Percentiles rank a stretch among this genome's conserved stretches.
phyloP scores from a whole-genome alignment of 2,113 vertebrate species.

The Chionis minor region DNA sequence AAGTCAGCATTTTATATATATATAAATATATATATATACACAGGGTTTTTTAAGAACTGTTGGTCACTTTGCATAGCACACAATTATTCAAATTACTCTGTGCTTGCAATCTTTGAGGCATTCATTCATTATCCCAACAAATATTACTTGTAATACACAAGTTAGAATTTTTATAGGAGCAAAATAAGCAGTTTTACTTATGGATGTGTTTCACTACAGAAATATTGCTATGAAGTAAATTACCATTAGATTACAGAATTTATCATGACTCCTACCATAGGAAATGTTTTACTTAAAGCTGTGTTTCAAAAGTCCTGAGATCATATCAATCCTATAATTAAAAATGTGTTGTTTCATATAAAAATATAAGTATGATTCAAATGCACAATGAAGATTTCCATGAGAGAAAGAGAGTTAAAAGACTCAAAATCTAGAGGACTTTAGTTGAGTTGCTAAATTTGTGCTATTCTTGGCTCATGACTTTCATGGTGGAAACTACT shows the following conservation, averaged over 20 bases:
- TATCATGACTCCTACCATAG: not conserved
- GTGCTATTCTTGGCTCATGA: not conserved
- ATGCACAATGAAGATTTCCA: not conserved
- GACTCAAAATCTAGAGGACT: not conserved
- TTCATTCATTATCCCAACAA: not conserved
- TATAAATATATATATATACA: too few species aligned
- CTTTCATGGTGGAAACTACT: not conserved
- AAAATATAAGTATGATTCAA: not conserved
- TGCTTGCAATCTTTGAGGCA: not conserved
- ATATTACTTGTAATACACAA: not conserved
- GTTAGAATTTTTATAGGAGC: not conserved
- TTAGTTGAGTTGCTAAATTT: not conserved
- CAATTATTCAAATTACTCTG: not conserved
- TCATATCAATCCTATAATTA: not conserved
- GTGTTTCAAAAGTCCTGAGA: not conserved
- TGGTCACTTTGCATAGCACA: not conserved
- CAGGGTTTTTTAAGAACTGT: not conserved
- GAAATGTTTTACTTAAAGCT: not conserved
- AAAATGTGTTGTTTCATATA: not conserved
- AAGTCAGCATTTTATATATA: not conserved
- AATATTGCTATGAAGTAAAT: not conserved
- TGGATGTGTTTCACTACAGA: not conserved
- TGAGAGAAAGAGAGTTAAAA: not conserved
- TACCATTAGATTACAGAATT: not conserved
- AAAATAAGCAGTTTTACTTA: not conserved